Base-by-base conservation (phyloP, 2,113 vertebrate genomes). In the Hippocampus mohnikei region DNA sequence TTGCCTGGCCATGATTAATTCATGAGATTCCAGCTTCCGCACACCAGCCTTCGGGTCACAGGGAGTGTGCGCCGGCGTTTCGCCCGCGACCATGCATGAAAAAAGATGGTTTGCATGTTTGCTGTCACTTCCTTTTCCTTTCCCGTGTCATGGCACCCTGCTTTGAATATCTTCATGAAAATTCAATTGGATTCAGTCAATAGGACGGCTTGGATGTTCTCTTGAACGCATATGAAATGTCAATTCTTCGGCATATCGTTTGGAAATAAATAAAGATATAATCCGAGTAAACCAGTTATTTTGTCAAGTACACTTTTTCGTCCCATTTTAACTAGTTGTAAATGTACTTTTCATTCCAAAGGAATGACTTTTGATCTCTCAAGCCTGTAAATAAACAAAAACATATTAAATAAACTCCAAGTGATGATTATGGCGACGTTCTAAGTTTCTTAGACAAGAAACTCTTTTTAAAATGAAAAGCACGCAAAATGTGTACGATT, bases 1-100 rank as follows among this genome's bases (percentile, higher is more conserved):
- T 40, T 74, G 74, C 46, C 59, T 70, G 29, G 4, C 41, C 67
- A 74, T 91, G 59, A 87, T 85, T 89, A 77, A 89, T 88, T 73
- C 77, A 90, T 81, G 77, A 77, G 64, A 67, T 79, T 61, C 75
- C 42, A 63, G 72, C 46, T 56, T 79, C 55, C 62, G 52, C 75
- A 67, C 60, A 41, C 72, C 63, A 25, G 58, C 76, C 72, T 73
- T 18, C 25, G 23, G 74, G 65, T 75, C 72, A 67, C 66, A 8
- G 18, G 56, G 37, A 13, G 37, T 67, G 29, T 71, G 59, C 50
- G 23, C 25, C 23, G n/a, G 67, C 13, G 21, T 46, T 23, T 56
- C 23, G 33, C 41, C 41, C 8, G n/a, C 63, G 21, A 66, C 37
- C 23, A 50, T 72, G 18, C 40, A 65, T 44, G 40, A 62, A 44